Conservation (phyloP, 2,113 vertebrate genomes). For the Garra rufa region DNA sequence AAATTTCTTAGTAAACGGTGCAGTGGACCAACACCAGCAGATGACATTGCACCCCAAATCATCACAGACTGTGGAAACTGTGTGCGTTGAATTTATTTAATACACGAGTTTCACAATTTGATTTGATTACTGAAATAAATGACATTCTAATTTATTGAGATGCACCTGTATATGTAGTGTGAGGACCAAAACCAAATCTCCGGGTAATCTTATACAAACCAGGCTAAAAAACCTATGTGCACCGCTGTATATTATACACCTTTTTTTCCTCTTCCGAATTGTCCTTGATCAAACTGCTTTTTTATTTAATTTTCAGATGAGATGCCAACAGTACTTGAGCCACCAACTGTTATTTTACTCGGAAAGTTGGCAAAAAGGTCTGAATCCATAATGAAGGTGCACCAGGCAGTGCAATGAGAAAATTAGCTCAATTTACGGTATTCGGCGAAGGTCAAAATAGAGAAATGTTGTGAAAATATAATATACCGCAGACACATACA, state of each 20-base stretch:
- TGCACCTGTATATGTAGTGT: too few relatives aligned
- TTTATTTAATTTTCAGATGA: not conserved
- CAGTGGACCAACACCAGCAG: too few relatives aligned
- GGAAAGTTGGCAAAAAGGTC: not conserved
- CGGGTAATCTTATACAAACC: too few relatives aligned
- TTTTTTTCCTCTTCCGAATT: not conserved
- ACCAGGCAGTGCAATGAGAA: not conserved
- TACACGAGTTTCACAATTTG: too few relatives aligned
- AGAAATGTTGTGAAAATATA: constrained; percentile 4
- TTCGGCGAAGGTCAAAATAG: not conserved
- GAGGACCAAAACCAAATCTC: too few relatives aligned
- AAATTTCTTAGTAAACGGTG: too few relatives aligned
- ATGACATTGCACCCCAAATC: too few relatives aligned
- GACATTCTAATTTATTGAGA: too few relatives aligned
- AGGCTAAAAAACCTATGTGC: too few relatives aligned
- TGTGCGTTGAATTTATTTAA: too few relatives aligned
- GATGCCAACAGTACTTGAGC: constrained; percentile 15
- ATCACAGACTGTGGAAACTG: too few relatives aligned
- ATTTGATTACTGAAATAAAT: too few relatives aligned
- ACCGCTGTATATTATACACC: not conserved
- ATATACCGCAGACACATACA: not conserved
- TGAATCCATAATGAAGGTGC: not conserved
- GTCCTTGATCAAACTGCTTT: not conserved
- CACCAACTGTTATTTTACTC: constrained; percentile 18
- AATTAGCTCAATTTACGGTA: not conserved